phyloP scores from a whole-genome alignment of 1,140 invertebrate genomes.

The Gryllus bimaculatus region DNA sequence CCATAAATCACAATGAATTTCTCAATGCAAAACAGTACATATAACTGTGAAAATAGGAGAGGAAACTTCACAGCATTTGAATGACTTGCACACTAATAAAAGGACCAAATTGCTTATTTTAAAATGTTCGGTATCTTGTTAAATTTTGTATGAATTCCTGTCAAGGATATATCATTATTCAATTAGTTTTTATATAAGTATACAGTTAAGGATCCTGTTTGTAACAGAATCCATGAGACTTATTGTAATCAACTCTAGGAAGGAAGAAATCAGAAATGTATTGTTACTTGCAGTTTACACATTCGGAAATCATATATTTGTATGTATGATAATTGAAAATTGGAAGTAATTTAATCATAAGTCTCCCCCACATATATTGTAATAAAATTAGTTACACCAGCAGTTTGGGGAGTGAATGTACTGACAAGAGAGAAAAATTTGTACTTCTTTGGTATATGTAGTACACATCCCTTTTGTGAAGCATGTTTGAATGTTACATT shows the following conservation, averaged over 20 bases:
- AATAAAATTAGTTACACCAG: neutral
- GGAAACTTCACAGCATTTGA: neutral
- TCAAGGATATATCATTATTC: constrained; percentile 5
- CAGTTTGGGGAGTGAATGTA: neutral
- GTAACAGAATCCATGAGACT: neutral
- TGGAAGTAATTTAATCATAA: neutral
- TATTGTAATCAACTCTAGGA: neutral
- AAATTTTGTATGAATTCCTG: constrained; percentile 1
- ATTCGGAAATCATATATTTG: neutral
- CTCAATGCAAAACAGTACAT: neutral
- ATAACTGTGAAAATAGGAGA: neutral
- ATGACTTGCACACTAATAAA: neutral
- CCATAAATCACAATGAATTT: neutral
- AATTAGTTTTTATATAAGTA: constrained; percentile 2
- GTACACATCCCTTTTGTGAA: neutral
- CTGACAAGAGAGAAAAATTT: neutral
- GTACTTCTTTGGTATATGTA: neutral
- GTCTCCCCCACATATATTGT: neutral
- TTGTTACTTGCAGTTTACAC: constrained; percentile 1
- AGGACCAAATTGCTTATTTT: constrained; percentile 5
- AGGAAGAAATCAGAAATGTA: neutral
- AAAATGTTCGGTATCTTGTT: neutral
- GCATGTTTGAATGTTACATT: neutral
- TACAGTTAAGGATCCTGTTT: neutral
- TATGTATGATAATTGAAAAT: neutral